Conservation (phyloP, 2,888 invertebrate species). For the Fragum fragum region DNA sequence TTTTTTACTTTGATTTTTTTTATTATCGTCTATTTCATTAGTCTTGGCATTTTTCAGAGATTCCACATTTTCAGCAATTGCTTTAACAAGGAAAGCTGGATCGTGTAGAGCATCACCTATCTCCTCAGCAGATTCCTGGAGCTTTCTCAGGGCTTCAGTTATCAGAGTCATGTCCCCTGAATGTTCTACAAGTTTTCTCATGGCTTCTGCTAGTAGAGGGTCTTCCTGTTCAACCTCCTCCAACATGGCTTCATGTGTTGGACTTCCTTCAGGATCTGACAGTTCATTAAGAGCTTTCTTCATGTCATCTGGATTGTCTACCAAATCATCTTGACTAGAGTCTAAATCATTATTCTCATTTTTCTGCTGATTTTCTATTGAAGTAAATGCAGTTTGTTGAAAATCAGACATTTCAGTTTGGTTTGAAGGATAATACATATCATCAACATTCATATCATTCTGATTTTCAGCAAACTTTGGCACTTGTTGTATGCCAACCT, state of each 20-base stretch:
- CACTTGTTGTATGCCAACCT: slow-evolving; percentile 32
- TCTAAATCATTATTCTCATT: not conserved
- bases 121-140: slow-evolving; percentile 61
- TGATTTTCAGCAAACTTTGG: not conserved
- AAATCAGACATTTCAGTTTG: not conserved
- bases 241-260: slow-evolving; percentile 29
- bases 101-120: slow-evolving; percentile 55
- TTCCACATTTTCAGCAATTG: slow-evolving; percentile 62
- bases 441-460: not conserved
- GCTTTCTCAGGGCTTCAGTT: slow-evolving; percentile 56
- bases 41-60: slow-evolving; percentile 25
- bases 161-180: slow-evolving; percentile 53
- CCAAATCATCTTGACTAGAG: slow-evolving; percentile 34
- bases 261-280: slow-evolving; percentile 53
- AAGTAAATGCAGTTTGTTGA: not conserved
- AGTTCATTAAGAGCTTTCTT: slow-evolving; percentile 60
- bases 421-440: slow-evolving; percentile 17
- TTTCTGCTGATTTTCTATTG: not conserved
- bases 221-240: slow-evolving; percentile 40
- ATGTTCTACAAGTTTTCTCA: slow-evolving; percentile 65
- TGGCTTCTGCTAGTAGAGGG: slow-evolving; percentile 51
- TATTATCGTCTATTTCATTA: not conserved
- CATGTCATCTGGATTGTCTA: slow-evolving; percentile 57
- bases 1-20: not conserved
- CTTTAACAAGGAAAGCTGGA: slow-evolving; percentile 60